Percentiles rank a stretch among this genome's conserved stretches.
phyloP scores from a whole-genome alignment of 2,888 invertebrate species.

The Chironomus riparius region DNA sequence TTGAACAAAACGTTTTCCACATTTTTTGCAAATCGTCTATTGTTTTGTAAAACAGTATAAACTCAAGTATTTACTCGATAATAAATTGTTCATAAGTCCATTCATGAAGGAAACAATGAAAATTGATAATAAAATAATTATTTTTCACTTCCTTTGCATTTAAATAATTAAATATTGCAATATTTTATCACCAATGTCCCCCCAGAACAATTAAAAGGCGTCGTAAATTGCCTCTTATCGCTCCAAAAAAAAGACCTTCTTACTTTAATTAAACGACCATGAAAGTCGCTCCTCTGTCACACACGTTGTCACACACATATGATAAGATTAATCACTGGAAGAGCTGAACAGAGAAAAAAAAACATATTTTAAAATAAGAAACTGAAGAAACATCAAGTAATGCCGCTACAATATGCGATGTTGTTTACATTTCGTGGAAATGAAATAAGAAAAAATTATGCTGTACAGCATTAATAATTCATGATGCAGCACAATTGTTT shows the following conservation, averaged over 20 bases:
- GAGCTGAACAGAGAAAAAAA: not conserved
- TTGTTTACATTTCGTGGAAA: not conserved
- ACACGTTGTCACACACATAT: not conserved
- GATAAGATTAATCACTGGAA: too few relatives aligned
- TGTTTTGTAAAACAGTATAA: too few relatives aligned
- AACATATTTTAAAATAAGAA: not conserved
- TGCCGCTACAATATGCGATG: not conserved
- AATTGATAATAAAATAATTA: too few relatives aligned
- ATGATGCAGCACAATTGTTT: slow-evolving; percentile 19
- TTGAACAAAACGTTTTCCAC: too few relatives aligned
- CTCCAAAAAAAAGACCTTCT: not conserved
- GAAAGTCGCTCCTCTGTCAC: not conserved
- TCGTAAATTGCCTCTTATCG: not conserved
- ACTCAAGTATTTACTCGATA: too few relatives aligned
- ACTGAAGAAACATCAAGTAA: not conserved
- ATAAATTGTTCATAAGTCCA: too few relatives aligned
- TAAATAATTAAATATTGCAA: too few relatives aligned
- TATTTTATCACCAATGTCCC: too few relatives aligned
- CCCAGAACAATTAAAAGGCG: too few relatives aligned
- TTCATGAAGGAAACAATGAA: too few relatives aligned
- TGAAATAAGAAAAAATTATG: not conserved
- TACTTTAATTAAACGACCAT: not conserved
- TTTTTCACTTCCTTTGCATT: too few relatives aligned
- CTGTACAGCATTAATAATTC: slow-evolving; percentile 11
- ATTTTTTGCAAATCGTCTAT: too few relatives aligned